Conservation (phyloP, 2,888 invertebrate species). For the Pemphredon lugubris region DNA sequence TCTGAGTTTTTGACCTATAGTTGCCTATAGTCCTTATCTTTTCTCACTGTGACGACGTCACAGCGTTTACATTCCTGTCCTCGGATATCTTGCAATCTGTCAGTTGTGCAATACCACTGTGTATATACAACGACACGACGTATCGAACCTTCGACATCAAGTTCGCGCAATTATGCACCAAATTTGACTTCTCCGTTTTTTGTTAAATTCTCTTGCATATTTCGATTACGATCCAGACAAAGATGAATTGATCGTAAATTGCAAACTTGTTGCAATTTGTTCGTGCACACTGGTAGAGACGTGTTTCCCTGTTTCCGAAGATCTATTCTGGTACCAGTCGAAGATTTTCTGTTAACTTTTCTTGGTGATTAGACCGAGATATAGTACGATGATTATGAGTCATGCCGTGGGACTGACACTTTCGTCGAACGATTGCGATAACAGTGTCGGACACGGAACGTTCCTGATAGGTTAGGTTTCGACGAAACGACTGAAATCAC, state of each 20-base stretch:
- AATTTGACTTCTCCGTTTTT: constrained; percentile 23
- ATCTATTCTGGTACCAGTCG: constrained; percentile 5
- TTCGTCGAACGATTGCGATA: not conserved
- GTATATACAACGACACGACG: constrained; percentile 69
- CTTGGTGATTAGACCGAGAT: not conserved
- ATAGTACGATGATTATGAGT: not conserved
- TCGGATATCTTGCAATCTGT: not conserved
- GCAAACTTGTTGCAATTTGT: too few species aligned
- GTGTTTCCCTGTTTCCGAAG: constrained; percentile 46
- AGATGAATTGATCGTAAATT: too few species aligned
- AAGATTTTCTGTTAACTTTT: not conserved
- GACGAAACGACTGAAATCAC: constrained; percentile 30
- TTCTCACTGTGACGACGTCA: constrained; percentile 37
- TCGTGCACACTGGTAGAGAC: constrained; percentile 9
- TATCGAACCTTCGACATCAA: constrained; percentile 68
- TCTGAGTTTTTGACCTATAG: too few species aligned
- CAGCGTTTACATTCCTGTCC: constrained; percentile 42
- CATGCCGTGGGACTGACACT: not conserved
- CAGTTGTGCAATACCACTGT: too few species aligned
- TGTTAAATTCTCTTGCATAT: too few species aligned
- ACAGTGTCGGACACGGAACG: not conserved
- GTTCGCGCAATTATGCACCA: constrained; percentile 62
- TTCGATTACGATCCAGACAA: too few species aligned
- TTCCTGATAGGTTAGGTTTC: constrained; percentile 26
- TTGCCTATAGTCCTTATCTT: too few species aligned